Base-by-base conservation (phyloP, 2,113 vertebrate genomes). In the Monopterus albus region DNA sequence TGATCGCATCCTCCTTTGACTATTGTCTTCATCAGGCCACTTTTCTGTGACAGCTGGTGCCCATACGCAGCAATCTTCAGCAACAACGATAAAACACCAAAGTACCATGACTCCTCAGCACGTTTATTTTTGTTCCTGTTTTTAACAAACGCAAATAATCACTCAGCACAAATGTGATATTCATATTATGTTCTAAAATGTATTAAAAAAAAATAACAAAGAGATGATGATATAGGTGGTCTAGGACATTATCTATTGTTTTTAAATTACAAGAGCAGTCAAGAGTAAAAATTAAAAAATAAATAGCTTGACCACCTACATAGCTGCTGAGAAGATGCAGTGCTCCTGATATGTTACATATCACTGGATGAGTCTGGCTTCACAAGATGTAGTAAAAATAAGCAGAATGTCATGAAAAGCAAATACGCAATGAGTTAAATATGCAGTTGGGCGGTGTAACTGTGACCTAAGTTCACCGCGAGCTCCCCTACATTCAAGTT, bases 1-100 rank as follows among this genome's bases (percentile, higher is more conserved):
- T 86, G 51, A 82, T 87, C 57, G 59, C 15, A 36, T 82, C 75
- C 60, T 80, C 51, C 43, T 84, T 81, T 52, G 42, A 84, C 59
- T 61, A 79, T 82, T 75, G 75, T 28, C 79, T 83, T 66, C 40
- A 56, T 72, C 46, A 62, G 60, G 33, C n/a, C 4, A 14, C 42
- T 52, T 62, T 62, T 64, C 42, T 50, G 58, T 26, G 36, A 51
- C 62, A 88, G 75, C 69, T 67, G 74, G 43, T 64, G 31, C 31
- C 53, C 43, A 38, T 47, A 68, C 35, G 62, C 50, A 29, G 51
- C 14, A 33, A n/a, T n/a, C n/a, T n/a, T n/a, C n/a, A n/a, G n/a
- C n/a, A n/a, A n/a, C n/a, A n/a, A n/a, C n/a, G n/a, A n/a, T n/a
- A n/a, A n/a, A n/a, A n/a, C n/a, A n/a, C n/a, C n/a, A n/a, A n/a